Percentiles rank a stretch among this genome's conserved stretches.
These are phyloP conservation scores for Pammene fasciana DNA, from an alignment of 2,888 invertebrate species.

Conservation along the genomic window DNA sequence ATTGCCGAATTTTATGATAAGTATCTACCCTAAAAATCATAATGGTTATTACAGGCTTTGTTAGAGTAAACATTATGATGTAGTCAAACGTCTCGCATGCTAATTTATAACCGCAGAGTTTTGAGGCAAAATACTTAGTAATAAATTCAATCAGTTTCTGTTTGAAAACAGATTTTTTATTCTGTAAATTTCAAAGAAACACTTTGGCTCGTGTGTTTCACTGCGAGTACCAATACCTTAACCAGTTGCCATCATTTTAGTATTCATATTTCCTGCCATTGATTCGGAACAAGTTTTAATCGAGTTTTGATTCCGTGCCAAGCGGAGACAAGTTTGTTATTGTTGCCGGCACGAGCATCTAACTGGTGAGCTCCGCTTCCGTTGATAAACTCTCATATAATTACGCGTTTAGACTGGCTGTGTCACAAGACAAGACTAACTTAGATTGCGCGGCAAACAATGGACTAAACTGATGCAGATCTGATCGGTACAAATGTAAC, in stretches of 20 bases:
- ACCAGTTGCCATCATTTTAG: constrained; percentile 11
- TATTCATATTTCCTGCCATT: constrained; percentile 22
- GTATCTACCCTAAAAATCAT: too few species aligned
- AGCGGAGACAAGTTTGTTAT: constrained; percentile 39
- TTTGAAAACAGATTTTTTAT: too few species aligned
- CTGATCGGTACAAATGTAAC: neutral
- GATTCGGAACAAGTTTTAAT: constrained; percentile 34
- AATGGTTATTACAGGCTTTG: too few species aligned
- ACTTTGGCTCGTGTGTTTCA: neutral
- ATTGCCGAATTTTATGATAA: constrained; percentile 54
- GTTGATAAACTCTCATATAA: constrained; percentile 21
- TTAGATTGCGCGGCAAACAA: constrained; percentile 7
- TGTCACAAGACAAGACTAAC: constrained; percentile 3
- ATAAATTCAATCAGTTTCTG: too few species aligned
- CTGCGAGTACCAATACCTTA: neutral
- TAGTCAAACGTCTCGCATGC: too few species aligned
- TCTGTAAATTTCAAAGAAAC: too few species aligned
- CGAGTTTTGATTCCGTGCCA: constrained; percentile 35
- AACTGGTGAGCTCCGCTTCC: constrained; percentile 27
- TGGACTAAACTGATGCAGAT: neutral
- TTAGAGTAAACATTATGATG: too few species aligned
- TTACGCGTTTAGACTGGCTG: constrained; percentile 9
- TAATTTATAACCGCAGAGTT: too few species aligned
- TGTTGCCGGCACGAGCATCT: constrained; percentile 30
- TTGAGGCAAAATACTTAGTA: too few species aligned